Percentiles rank a stretch among this genome's conserved stretches.
These are phyloP conservation scores for Lomographa bimaculata DNA, from an alignment of 2,888 invertebrate genomes.

Conservation along the genomic window DNA sequence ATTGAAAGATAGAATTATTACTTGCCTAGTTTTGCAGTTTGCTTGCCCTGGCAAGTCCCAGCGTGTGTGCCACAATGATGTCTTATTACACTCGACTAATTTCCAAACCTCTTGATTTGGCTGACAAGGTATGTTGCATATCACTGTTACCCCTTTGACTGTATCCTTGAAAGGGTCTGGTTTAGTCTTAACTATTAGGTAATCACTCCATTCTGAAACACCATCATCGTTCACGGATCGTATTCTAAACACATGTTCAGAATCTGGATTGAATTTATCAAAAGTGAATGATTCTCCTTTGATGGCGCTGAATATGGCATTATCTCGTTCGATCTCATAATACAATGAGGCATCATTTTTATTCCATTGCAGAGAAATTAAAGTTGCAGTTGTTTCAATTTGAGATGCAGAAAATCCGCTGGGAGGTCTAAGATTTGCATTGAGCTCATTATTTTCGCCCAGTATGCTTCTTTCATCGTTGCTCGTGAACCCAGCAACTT, in stretches of 20 bases:
- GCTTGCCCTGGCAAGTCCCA: slow-evolving; percentile 45
- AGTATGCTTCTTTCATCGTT: slow-evolving; percentile 35
- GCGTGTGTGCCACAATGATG: slow-evolving; percentile 52
- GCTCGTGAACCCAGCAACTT: slow-evolving; percentile 56
- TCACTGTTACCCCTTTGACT: slow-evolving; percentile 49
- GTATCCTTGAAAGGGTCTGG: slow-evolving; percentile 48
- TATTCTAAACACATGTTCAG: slow-evolving; percentile 59
- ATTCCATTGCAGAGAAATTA: slow-evolving; percentile 56
- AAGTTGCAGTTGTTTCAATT: slow-evolving; percentile 45
- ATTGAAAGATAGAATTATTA: slow-evolving; percentile 50
- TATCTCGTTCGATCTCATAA: slow-evolving; percentile 70
- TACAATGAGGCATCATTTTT: slow-evolving; percentile 40
- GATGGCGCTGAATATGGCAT: slow-evolving; percentile 57
- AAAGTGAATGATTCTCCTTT: slow-evolving; percentile 47
- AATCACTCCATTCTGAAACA: slow-evolving; percentile 66
- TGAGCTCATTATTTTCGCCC: slow-evolving; percentile 40
- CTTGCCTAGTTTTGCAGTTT: slow-evolving; percentile 36
- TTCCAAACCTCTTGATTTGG: slow-evolving; percentile 46
- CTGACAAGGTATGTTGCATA: slow-evolving; percentile 52
- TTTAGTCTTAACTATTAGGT: slow-evolving; percentile 44
- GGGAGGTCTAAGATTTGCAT: slow-evolving; percentile 42
- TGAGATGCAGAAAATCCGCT: slow-evolving; percentile 40
- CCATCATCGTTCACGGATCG: slow-evolving; percentile 49
- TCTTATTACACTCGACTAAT: slow-evolving; percentile 42
- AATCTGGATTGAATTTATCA: slow-evolving; percentile 46